Conservation (phyloP, 2,797 vertebrate species). For the Orestias chungarensis region DNA sequence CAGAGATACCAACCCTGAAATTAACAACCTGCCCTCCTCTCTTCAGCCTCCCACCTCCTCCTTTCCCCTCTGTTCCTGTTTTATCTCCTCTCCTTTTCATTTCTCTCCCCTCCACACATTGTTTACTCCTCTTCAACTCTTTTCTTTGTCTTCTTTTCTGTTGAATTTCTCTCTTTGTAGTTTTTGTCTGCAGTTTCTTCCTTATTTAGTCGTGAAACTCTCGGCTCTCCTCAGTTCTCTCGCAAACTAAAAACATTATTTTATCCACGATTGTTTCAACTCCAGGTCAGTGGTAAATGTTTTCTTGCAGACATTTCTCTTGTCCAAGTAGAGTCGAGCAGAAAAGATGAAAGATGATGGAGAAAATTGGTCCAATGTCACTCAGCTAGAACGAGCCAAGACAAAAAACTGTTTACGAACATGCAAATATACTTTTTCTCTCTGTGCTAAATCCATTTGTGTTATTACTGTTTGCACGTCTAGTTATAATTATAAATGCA, state of each 20-base stretch:
- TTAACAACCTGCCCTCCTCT: constrained; percentile 41
- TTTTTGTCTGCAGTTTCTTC: neutral
- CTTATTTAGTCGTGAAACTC: neutral
- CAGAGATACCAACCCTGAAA: constrained; percentile 63
- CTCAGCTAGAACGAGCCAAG: no score
- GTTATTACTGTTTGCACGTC: neutral
- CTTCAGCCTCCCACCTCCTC: neutral
- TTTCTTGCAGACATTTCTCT: neutral
- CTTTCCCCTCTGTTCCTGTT: neutral
- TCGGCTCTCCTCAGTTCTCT: no score
- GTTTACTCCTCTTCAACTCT: neutral
- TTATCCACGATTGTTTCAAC: neutral
- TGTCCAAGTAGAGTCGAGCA: no score
- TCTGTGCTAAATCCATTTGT: neutral
- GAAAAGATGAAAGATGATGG: no score
- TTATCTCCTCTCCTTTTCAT: constrained; percentile 8
- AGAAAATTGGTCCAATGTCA: no score
- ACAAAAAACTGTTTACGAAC: no score
- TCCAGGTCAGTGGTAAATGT: neutral
- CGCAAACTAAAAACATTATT: no score
- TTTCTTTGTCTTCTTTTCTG: neutral
- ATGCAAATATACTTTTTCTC: no score
- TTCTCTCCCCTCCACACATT: neutral
- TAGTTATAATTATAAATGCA: no score
- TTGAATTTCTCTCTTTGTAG: neutral